These are phyloP conservation scores for Taenaris catops DNA, from an alignment of 2,888 invertebrate species.

Conservation along the genomic window DNA sequence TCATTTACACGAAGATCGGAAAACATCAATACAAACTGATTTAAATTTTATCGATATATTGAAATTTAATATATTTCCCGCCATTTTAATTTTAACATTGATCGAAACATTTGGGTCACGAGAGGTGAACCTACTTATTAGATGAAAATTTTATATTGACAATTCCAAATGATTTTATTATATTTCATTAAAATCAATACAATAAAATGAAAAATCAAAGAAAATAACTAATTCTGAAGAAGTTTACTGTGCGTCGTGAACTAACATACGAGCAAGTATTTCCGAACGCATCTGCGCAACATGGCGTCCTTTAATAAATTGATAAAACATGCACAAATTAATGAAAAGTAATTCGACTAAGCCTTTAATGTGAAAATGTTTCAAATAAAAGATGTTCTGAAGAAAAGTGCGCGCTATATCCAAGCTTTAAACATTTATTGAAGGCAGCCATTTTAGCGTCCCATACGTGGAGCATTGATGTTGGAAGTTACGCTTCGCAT, in stretches of 20 bases:
- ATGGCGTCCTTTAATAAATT: constrained; percentile 28
- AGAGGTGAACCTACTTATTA: too few relatives aligned
- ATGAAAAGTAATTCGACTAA: constrained; percentile 22
- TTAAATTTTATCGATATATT: too few relatives aligned
- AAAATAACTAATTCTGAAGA: too few relatives aligned
- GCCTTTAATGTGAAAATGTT: constrained; percentile 31
- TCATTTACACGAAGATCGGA: too few relatives aligned
- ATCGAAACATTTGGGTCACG: too few relatives aligned
- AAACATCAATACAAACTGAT: too few relatives aligned
- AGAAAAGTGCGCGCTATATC: constrained; percentile 36
- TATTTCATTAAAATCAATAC: too few relatives aligned
- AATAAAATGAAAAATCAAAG: too few relatives aligned
- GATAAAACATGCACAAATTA: constrained; percentile 26
- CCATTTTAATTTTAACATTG: background rate
- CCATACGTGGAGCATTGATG: constrained; percentile 41
- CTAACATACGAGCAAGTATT: constrained; percentile 14
- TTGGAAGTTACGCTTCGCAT: constrained; percentile 35
- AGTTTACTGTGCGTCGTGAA: constrained; percentile 5
- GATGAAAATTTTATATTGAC: too few relatives aligned
- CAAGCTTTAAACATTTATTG: constrained; percentile 22
- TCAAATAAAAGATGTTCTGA: constrained; percentile 37
- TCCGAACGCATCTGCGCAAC: constrained; percentile 28
- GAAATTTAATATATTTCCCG: too few relatives aligned
- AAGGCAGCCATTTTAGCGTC: constrained; percentile 34
- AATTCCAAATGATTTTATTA: too few relatives aligned